Evolutionary conservation across 2,888 invertebrate genomes (phyloP).

Genomic region (Cephus nigrinus): DNA sequence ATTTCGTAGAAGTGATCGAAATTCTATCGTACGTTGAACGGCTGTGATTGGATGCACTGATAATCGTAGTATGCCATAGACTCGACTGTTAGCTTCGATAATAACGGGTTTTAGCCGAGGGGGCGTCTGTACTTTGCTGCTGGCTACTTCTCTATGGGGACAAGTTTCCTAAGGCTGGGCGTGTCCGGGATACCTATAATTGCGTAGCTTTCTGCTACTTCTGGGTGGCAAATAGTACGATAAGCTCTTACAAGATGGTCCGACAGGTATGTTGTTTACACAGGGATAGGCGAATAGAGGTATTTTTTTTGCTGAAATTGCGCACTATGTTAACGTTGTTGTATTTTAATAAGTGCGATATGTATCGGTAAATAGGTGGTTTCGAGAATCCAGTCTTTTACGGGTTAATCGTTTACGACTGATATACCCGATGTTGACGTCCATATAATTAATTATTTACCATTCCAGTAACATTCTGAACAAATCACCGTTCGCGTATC

Average conservation of each 20-base stretch:
- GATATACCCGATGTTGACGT: not conserved
- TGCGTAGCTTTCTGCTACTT: constrained; percentile 30
- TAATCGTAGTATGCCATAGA: not conserved
- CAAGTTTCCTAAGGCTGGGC: constrained; percentile 25
- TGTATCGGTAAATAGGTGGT: constrained; percentile 19
- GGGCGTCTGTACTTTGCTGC: not conserved
- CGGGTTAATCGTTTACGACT: not conserved
- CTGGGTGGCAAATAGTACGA: constrained; percentile 24
- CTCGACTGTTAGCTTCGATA: not conserved
- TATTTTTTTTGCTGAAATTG: not conserved
- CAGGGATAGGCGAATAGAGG: not conserved
- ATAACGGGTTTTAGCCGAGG: constrained; percentile 1
- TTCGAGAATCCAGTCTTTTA: constrained; percentile 4
- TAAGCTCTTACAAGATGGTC: not conserved
- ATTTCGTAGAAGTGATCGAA: not conserved
- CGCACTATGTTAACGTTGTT: not conserved
- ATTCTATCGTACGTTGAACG: not conserved
- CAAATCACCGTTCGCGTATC: not conserved
- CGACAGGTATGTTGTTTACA: not conserved
- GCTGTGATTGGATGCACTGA: not conserved
- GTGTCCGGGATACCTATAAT: constrained; percentile 34
- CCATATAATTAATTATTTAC: not conserved
- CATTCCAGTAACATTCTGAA: not conserved
- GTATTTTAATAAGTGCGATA: constrained; percentile 22
- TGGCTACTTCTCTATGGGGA: constrained; percentile 1